Base-by-base conservation (phyloP, 2,797 vertebrate genomes). In the Odontamblyopus rebecca region DNA sequence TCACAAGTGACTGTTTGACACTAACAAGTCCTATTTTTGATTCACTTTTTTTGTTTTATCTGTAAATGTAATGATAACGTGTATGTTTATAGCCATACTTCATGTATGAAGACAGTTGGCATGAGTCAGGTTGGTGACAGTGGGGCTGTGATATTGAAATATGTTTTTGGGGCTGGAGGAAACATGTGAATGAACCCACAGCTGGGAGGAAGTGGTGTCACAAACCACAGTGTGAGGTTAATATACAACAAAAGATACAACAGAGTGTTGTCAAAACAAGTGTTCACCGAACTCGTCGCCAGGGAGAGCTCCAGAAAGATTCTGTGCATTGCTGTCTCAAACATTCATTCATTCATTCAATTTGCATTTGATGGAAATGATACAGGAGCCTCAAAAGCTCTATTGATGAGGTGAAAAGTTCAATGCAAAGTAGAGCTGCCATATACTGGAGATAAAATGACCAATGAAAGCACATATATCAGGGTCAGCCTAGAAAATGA, bases 131-230 rank as follows among this genome's bases (percentile, higher is more conserved):
- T 81, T 74, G 74, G 61, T 75, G 71, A 79, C 60, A 59, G 59
- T 63, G 72, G 57, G 65, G 79, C 41, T 69, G 26, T 73, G 19
- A 69, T 61, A 81, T 70, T 63, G 72, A 67, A 71, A 11, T 19
- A 11, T 82, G 78, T 82, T 88, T 72, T 77, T 81, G 76, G 44
- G 70, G 72, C 44, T 74, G 63, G 73, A 86, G 91, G 91, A 90
- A 92, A 84, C 83, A 75, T 80, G 78, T 81, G 78, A 88, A 85
- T 82, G 82, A 62, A 88, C 84, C 53, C 71, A 66, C 82, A 82
- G 87, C 84, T 89, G 79, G 70, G 83, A 87, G 93, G 93, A 89
- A 90, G 85, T 82, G 74, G 84, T 77, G 73, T 65, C 73, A 79
- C 50, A 71, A 70, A 89, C 89, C 79, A 81, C 73, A 61, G 74